A percentile compares a stretch with the other conserved stretches of the same genome.
phyloP scores from a whole-genome alignment of 2,113 vertebrate species.

The Corythaixoides concolor region DNA sequence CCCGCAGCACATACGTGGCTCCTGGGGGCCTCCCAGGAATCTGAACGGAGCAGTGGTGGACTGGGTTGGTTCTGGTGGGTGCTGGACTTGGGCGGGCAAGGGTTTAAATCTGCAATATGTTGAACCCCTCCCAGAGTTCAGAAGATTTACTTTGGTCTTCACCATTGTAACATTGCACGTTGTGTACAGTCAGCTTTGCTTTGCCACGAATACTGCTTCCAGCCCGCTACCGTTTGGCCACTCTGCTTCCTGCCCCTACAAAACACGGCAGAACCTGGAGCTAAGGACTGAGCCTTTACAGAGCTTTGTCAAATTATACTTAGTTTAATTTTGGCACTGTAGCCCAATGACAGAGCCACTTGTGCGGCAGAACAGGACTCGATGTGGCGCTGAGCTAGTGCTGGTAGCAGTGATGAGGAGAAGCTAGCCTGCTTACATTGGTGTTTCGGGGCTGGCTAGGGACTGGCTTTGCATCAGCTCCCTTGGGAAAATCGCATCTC shows the following conservation, averaged over 20 bases:
- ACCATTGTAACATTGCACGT: fast-evolving
- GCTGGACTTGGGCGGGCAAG: background rate
- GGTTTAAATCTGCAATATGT: background rate
- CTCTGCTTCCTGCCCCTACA: background rate
- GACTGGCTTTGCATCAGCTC: background rate
- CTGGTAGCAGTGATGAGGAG: background rate
- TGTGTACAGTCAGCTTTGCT: background rate
- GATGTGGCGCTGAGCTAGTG: background rate
- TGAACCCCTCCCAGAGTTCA: background rate
- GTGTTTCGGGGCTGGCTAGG: background rate
- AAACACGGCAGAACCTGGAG: background rate
- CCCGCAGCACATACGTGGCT: fast-evolving
- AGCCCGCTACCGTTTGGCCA: fast-evolving
- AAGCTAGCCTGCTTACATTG: background rate
- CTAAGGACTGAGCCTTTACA: background rate
- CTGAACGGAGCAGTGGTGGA: background rate
- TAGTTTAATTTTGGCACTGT: background rate
- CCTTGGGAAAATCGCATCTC: background rate
- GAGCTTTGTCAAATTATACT: background rate
- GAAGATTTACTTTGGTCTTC: background rate
- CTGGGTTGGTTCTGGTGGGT: background rate
- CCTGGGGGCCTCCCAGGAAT: background rate
- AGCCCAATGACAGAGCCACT: background rate
- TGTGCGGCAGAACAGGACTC: background rate
- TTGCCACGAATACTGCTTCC: background rate